phyloP scores from a whole-genome alignment of 1,140 invertebrate species.

The Drosophila willistoni region DNA sequence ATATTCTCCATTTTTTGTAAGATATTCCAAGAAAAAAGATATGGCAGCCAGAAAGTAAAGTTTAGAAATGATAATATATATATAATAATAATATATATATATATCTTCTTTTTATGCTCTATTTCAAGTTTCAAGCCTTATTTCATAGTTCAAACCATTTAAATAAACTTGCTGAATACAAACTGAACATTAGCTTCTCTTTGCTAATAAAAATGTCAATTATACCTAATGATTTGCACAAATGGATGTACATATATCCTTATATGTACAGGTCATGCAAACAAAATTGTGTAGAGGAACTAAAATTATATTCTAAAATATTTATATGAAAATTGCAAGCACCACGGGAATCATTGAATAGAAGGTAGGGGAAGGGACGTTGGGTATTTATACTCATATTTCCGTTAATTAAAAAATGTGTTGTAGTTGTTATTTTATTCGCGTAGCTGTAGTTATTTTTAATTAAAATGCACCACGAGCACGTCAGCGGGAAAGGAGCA shows the following conservation, averaged over 20 bases:
- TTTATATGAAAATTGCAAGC: constrained; percentile 39
- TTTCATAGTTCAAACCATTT: too few species aligned
- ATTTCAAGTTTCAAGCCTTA: too few species aligned
- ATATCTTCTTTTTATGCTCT: too few species aligned
- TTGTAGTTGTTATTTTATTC: constrained; percentile 5
- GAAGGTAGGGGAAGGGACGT: neutral
- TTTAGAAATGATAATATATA: too few species aligned
- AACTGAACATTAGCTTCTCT: too few species aligned
- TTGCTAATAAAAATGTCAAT: neutral
- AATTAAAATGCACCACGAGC: constrained; percentile 65
- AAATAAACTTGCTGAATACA: too few species aligned
- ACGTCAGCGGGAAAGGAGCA: constrained; percentile 30
- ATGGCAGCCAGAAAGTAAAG: too few species aligned
- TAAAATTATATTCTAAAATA: constrained; percentile 25
- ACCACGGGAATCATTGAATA: constrained; percentile 22
- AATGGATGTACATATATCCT: constrained; percentile 23
- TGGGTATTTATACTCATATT: constrained; percentile 43
- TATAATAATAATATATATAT: too few species aligned
- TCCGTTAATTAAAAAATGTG: constrained; percentile 68
- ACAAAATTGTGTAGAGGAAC: neutral
- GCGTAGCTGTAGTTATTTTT: constrained; percentile 63
- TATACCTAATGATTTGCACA: constrained; percentile 10
- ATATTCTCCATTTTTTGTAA: too few species aligned
- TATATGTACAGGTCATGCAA: neutral
- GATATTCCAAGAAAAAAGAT: too few species aligned